A percentile compares a stretch with the other conserved stretches of the same genome.
Conservation (phyloP, 2,888 invertebrate genomes). For the Eristalis pertinax region DNA sequence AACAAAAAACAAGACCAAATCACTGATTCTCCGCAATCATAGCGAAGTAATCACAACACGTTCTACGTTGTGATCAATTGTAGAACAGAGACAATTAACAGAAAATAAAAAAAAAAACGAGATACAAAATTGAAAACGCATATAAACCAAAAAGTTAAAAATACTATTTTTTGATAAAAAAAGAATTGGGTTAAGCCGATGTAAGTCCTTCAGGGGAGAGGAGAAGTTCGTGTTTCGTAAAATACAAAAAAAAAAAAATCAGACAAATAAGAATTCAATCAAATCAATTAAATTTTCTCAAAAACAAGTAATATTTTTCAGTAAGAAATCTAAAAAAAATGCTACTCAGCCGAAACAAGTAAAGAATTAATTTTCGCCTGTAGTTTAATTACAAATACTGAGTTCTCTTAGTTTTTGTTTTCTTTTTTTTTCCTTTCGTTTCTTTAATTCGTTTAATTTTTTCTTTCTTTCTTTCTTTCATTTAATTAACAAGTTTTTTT, state of each 20-base stretch:
- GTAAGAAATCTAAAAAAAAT: constrained; percentile 67
- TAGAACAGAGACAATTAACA: not conserved
- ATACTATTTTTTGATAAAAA: constrained; percentile 28
- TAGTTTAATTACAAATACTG: constrained; percentile 55
- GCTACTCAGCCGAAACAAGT: constrained; percentile 74
- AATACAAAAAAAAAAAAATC: constrained; percentile 19
- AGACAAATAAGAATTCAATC: constrained; percentile 8
- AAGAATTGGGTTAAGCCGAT: constrained; percentile 62
- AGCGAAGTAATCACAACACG: constrained; percentile 13
- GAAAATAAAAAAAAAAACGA: not conserved
- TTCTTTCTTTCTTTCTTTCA: not conserved
- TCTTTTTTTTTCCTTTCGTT: constrained; percentile 27
- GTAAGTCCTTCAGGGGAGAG: constrained; percentile 62
- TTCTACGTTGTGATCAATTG: constrained; percentile 14
- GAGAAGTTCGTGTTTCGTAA: constrained; percentile 67
- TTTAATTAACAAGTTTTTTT: constrained; percentile 61
- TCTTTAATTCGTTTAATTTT: constrained; percentile 23
- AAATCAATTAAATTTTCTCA: constrained; percentile 37
- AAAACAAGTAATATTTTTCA: constrained; percentile 60
- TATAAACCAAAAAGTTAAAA: constrained; percentile 44
- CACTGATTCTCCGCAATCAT: not conserved
- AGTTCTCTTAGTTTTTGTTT: constrained; percentile 42
- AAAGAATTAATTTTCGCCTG: constrained; percentile 71
- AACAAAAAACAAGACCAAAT: not conserved
- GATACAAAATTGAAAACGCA: constrained; percentile 33